These are phyloP conservation scores for Epinotia demarniana DNA, from an alignment of 2,888 invertebrate species.

Conservation along the genomic window DNA sequence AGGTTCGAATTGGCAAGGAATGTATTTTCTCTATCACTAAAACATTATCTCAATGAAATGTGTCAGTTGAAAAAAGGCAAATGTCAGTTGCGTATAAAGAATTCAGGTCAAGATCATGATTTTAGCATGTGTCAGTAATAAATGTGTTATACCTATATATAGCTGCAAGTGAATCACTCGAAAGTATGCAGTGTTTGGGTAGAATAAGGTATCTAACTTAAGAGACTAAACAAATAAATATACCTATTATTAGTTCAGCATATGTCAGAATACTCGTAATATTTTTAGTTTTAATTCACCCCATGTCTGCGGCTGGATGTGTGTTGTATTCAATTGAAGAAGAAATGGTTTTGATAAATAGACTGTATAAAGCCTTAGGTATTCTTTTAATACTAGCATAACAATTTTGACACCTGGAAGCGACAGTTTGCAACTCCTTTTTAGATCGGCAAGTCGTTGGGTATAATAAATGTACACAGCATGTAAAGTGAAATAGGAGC, in stretches of 20 bases:
- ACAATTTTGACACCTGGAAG: no score
- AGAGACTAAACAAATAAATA: neutral
- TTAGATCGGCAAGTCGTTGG: no score
- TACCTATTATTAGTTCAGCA: neutral
- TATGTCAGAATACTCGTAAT: neutral
- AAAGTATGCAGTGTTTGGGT: neutral
- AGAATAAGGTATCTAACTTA: neutral
- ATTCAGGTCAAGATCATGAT: constrained; percentile 14
- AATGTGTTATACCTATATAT: neutral
- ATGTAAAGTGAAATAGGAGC: neutral
- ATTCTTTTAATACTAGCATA: no score
- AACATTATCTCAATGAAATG: neutral
- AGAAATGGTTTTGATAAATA: neutral
- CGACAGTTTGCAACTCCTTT: no score
- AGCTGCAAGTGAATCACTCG: neutral
- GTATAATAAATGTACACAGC: no score
- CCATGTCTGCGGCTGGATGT: neutral
- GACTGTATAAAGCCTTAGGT: neutral
- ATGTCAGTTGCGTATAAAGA: neutral
- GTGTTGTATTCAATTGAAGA: neutral
- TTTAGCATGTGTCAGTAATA: constrained; percentile 2
- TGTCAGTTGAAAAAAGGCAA: neutral
- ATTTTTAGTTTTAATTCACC: neutral
- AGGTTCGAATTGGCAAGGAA: no score
- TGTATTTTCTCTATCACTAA: neutral